Percentiles rank a stretch among this genome's conserved stretches.
These are phyloP conservation scores for Paradisaea rubra DNA, from an alignment of 2,113 vertebrate species.

Conservation along the genomic window DNA sequence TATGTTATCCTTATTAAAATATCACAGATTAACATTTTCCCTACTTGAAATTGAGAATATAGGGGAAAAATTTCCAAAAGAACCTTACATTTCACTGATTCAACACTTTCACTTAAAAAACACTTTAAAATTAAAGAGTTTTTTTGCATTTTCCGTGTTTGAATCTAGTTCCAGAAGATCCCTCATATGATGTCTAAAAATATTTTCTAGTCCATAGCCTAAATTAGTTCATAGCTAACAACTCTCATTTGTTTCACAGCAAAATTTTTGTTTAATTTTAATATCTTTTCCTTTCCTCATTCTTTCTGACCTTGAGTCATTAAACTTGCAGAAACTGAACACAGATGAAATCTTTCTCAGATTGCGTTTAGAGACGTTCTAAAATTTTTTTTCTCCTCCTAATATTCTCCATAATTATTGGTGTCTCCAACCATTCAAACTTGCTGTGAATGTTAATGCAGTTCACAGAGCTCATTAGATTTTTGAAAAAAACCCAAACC, in stretches of 20 bases:
- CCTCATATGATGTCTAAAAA: not conserved
- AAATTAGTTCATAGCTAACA: not conserved
- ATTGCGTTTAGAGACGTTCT: not conserved
- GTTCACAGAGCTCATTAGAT: not conserved
- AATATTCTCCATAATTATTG: not conserved
- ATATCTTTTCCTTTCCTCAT: not conserved
- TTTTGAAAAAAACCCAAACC: not conserved
- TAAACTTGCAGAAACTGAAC: not conserved
- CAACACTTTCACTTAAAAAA: not conserved
- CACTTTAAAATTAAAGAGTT: not conserved
- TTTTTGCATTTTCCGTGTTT: not conserved
- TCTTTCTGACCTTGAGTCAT: not conserved
- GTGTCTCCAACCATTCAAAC: not conserved
- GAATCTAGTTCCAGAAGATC: not conserved
- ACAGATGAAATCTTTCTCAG: not conserved
- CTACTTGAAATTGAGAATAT: not conserved
- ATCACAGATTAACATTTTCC: not conserved
- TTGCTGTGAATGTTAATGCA: not conserved
- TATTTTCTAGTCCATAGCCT: not conserved
- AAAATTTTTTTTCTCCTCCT: fast-evolving
- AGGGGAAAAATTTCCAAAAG: not conserved
- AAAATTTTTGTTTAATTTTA: not conserved
- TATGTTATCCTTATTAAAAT: not conserved
- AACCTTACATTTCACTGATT: not conserved
- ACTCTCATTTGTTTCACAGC: not conserved